Evolutionary conservation across 2,113 vertebrate species (phyloP).

Genomic region (Saccopteryx bilineata): DNA sequence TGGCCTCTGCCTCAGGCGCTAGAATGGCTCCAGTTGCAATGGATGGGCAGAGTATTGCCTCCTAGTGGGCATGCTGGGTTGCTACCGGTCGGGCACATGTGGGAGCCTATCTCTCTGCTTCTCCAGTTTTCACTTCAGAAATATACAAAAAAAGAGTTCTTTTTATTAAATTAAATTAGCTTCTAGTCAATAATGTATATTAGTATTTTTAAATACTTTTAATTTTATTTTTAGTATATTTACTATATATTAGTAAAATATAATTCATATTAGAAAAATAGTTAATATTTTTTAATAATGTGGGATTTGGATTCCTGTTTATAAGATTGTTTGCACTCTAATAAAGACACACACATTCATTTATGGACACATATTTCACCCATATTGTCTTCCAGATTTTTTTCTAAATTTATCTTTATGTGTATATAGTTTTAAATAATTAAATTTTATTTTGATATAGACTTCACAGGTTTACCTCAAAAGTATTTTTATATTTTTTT

Average conservation of each 20-base stretch:
- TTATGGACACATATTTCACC: background rate
- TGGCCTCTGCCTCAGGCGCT: no score
- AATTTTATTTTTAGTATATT: background rate
- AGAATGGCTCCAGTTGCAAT: no score
- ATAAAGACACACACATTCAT: background rate
- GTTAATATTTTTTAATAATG: background rate
- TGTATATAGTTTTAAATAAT: constrained; percentile 4
- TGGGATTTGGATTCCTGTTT: background rate
- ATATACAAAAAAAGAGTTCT: no score
- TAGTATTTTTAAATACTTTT: background rate
- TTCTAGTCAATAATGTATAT: background rate
- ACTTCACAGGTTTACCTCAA: background rate
- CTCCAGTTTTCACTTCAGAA: no score
- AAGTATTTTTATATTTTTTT: background rate
- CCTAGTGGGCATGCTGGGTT: no score
- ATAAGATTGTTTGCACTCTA: background rate
- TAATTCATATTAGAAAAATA: background rate
- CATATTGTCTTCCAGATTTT: background rate
- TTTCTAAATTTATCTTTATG: constrained; percentile 32
- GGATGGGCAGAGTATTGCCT: no score
- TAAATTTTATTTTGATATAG: constrained; percentile 18
- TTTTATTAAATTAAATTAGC: background rate
- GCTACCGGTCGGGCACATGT: no score
- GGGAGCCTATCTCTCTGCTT: no score
- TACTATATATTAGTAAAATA: background rate